Evolutionary conservation across 2,797 vertebrate genomes (phyloP).

Genomic region (Syngnathus acus): DNA sequence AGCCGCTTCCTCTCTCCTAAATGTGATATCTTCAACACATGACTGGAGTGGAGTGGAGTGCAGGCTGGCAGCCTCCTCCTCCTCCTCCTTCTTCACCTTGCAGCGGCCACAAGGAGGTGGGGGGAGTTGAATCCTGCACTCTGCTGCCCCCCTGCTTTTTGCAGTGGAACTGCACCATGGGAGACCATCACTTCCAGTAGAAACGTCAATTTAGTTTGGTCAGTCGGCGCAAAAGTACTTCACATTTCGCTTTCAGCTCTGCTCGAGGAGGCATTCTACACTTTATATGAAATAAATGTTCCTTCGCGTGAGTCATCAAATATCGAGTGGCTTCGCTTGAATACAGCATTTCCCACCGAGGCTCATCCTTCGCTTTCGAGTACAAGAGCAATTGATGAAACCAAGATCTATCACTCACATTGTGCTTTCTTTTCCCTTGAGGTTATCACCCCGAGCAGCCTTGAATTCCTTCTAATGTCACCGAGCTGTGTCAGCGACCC

Average conservation of each 20-base stretch:
- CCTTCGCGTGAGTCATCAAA: neutral
- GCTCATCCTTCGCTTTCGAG: too few relatives aligned
- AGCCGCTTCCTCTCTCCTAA: constrained; percentile 35
- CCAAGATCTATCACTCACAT: neutral
- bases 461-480: neutral
- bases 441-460: neutral
- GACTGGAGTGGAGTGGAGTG: constrained; percentile 22
- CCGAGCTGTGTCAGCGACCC: neutral
- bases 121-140: constrained; percentile 52
- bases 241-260: too few relatives aligned
- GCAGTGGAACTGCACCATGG: constrained; percentile 47
- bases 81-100: constrained; percentile 18
- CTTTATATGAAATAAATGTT: neutral
- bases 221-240: too few relatives aligned
- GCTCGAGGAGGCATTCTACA: too few relatives aligned
- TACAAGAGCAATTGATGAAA: too few relatives aligned
- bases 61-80: constrained; percentile 40
- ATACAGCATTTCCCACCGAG: too few relatives aligned
- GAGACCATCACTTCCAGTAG: neutral
- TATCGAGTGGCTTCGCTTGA: neutral
- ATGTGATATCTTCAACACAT: constrained; percentile 69
- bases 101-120: constrained; percentile 8
- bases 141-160: constrained; percentile 70
- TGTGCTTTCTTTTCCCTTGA: neutral
- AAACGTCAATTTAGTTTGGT: too few relatives aligned